A percentile compares a stretch with the other conserved stretches of the same genome.
Conservation (phyloP, 2,797 vertebrate species). For the Fundulus diaphanus region DNA sequence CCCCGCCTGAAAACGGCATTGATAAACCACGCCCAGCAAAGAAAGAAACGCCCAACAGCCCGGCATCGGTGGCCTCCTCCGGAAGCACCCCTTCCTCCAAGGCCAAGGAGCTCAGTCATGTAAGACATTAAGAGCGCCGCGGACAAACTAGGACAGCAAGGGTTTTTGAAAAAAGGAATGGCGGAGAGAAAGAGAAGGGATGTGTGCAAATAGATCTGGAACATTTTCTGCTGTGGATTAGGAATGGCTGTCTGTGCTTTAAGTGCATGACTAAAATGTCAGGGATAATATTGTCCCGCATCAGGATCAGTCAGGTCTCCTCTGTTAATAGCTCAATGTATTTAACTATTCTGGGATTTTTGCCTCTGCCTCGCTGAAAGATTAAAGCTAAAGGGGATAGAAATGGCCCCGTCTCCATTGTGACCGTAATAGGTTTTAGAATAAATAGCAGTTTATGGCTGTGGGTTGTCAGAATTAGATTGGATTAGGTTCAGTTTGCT, state of each 20-base stretch:
- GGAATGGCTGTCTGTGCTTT: slow-evolving; percentile 78
- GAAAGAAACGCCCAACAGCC: slow-evolving; percentile 98
- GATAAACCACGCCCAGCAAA: slow-evolving; percentile 96
- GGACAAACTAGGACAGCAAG: slow-evolving; percentile 61
- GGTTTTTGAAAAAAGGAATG: slow-evolving; percentile 59
- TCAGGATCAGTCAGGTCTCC: slow-evolving; percentile 80
- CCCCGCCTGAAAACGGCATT: slow-evolving; percentile 96
- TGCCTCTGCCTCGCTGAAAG: slow-evolving; percentile 70
- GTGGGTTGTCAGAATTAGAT: slow-evolving; percentile 83
- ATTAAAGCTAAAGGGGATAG: slow-evolving; percentile 83
- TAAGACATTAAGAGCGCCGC: slow-evolving; percentile 78
- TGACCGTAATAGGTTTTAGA: slow-evolving; percentile 84
- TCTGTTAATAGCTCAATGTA: slow-evolving; percentile 81
- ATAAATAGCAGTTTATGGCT: slow-evolving; percentile 84
- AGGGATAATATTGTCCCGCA: slow-evolving; percentile 81
- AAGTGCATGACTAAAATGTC: slow-evolving; percentile 83
- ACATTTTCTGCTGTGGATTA: slow-evolving; percentile 75
- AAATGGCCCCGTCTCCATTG: slow-evolving; percentile 80
- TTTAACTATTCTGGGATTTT: slow-evolving; percentile 80
- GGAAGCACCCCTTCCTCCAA: slow-evolving; percentile 99
- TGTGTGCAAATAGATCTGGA: slow-evolving; percentile 72
- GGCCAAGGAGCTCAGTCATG: slow-evolving; percentile 99
- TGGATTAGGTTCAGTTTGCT: slow-evolving; percentile 80
- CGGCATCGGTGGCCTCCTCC: slow-evolving; percentile 95
- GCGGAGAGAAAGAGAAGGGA: slow-evolving; percentile 62